Evolutionary conservation across 2,113 vertebrate species (phyloP).

Genomic region (Callorhinus ursinus): DNA sequence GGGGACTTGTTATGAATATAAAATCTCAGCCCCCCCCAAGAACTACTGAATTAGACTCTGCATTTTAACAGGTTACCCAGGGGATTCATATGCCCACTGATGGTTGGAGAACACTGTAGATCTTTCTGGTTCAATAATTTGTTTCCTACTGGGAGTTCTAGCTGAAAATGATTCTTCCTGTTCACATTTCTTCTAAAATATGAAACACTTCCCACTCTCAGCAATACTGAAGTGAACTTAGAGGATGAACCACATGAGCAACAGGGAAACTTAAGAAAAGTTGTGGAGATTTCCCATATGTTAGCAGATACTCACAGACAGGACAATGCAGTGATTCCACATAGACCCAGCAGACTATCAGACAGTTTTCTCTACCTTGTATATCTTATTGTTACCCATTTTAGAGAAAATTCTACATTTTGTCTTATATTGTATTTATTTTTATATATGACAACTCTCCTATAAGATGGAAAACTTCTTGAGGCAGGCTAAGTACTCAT

Average conservation of each 20-base stretch:
- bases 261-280: not conserved
- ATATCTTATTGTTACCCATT: not conserved
- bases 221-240: not conserved
- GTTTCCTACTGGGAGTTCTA: not conserved
- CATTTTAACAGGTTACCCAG: not conserved
- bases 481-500: not conserved
- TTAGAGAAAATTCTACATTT: not conserved
- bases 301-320: not conserved
- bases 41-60: not conserved
- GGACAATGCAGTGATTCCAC: not conserved
- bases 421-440: slow-evolving; percentile 7
- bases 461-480: not conserved
- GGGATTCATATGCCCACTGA: not conserved
- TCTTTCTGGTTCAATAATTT: slow-evolving; percentile 29
- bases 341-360: not conserved
- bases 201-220: not conserved
- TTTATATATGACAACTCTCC: not conserved
- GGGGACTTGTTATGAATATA: not conserved
- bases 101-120: not conserved
- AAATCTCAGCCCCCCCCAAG: not conserved
- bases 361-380: not conserved
- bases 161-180: not conserved
- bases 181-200: not conserved
- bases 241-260: not conserved
- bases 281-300: not conserved